These are phyloP conservation scores for Drosophila neoperkinsi DNA, from an alignment of 2,888 invertebrate genomes.

Conservation along the genomic window DNA sequence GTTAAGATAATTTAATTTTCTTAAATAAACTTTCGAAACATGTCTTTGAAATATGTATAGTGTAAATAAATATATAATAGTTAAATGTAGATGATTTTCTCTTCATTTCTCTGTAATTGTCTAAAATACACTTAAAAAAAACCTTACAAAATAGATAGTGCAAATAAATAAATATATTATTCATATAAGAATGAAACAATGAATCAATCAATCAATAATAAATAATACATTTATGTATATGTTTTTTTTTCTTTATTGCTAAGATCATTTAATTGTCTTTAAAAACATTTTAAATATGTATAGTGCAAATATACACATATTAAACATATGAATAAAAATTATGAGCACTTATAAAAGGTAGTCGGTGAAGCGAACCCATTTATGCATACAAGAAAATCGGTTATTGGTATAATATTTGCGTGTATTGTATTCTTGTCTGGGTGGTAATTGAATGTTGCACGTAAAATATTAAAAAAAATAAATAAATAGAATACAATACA, in stretches of 20 bases:
- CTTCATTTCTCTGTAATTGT: neutral
- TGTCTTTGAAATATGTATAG: neutral
- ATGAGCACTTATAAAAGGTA: neutral
- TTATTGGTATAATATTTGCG: slow-evolving; percentile 18
- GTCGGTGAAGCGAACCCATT: neutral
- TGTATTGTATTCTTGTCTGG: slow-evolving; percentile 17
- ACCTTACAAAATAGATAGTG: too few relatives aligned
- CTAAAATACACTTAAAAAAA: too few relatives aligned
- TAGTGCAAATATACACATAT: neutral
- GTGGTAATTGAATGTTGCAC: slow-evolving; percentile 70
- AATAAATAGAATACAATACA: neutral
- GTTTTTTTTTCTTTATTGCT: neutral
- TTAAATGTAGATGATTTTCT: neutral
- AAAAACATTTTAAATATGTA: neutral
- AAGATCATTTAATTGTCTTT: neutral
- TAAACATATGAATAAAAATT: neutral
- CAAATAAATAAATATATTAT: neutral
- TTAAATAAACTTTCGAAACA: too few relatives aligned
- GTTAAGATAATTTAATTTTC: neutral
- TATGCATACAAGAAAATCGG: slow-evolving; percentile 2
- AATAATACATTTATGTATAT: neutral
- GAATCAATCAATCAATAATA: neutral
- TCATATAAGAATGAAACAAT: neutral
- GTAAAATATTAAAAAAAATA: slow-evolving; percentile 65
- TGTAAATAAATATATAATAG: neutral